phyloP scores from a whole-genome alignment of 2,797 vertebrate species.

The Iguana delicatissima region DNA sequence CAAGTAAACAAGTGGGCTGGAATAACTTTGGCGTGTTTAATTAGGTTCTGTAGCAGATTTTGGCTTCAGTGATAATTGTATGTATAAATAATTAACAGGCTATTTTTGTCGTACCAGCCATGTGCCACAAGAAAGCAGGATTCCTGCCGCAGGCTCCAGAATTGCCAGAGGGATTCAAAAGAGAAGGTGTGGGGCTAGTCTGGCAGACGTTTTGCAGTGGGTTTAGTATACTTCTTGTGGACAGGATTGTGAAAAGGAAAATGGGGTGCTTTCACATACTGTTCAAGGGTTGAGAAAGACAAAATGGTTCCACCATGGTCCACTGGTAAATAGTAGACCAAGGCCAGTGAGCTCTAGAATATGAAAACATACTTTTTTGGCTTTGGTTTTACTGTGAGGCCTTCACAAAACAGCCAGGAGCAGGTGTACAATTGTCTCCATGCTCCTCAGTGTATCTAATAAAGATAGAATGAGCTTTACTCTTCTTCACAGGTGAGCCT shows the following conservation, averaged over 20 bases:
- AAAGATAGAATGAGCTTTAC: not conserved
- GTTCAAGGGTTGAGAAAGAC: not conserved
- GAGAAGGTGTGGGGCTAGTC: not conserved
- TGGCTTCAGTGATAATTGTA: constrained; percentile 15
- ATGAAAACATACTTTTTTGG: not conserved
- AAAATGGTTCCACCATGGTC: not conserved
- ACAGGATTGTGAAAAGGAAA: not conserved
- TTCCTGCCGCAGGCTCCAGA: not conserved
- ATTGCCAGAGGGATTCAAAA: constrained; percentile 3
- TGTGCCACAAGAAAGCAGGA: constrained; percentile 14
- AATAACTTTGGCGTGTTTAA: constrained; percentile 36
- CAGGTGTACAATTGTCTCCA: not conserved
- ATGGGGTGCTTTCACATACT: too few species aligned
- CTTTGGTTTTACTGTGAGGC: not conserved
- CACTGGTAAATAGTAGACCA: not conserved
- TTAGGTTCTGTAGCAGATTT: constrained; percentile 37
- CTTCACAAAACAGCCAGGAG: not conserved
- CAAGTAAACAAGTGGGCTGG: constrained; percentile 26
- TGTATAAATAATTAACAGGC: not conserved
- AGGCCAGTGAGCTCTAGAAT: not conserved
- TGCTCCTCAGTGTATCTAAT: not conserved
- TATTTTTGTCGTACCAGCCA: constrained; percentile 24
- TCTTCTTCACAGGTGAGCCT: not conserved
- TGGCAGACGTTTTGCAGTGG: not conserved
- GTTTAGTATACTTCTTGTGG: not conserved